Evolutionary conservation across 64 coral and sea anemone genomes (phyloP), one percentile per base, ranked within the genome.

Genomic region (Anthopleura sola): DNA sequence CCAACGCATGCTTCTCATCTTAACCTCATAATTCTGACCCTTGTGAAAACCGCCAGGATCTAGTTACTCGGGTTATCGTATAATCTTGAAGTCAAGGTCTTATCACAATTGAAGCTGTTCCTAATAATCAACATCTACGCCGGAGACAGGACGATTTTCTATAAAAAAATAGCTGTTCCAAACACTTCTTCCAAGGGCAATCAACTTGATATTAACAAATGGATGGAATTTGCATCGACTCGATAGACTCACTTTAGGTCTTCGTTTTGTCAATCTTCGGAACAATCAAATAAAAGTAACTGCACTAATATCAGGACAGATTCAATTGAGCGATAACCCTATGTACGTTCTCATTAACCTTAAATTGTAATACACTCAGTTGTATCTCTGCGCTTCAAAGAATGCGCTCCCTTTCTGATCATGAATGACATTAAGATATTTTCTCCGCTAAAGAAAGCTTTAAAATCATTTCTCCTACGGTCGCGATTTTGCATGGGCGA

Each of bases 21-120:
- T 71, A 66, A 71, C 66, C 66, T 71, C 34, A 31, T 31, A 71
- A 32, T 71, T 71, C 66, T 71, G 66, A 71, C 66, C 66, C 50
- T 17, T 34, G 66, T 16, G 66, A 13, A 71, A 31, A 71, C 66
- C 66, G 66, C n/a, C 11, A n/a, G 66, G n/a, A 71, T 71, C 66
- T 29, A 15, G 31, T 71, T 71, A 71, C 66, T 14, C 26, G 28
- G 66, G 66, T 71, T 71, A 71, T 71, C 66, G 1, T 71, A 1
- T 32, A 23, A 71, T 71, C 66, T 71, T 34, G 28, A 71, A 32
- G 66, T 71, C 66, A 71, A 71, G 2, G 66, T 32, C 66, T 71
- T 32, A 71, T 71, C 66, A 34, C n/a, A 31, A 20, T 36, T 29
- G 6, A 71, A 71, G 66, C 66, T 71, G 66, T 71, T 71, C 15